Conservation (phyloP, 2,797 vertebrate species). For the Karalla daura region DNA sequence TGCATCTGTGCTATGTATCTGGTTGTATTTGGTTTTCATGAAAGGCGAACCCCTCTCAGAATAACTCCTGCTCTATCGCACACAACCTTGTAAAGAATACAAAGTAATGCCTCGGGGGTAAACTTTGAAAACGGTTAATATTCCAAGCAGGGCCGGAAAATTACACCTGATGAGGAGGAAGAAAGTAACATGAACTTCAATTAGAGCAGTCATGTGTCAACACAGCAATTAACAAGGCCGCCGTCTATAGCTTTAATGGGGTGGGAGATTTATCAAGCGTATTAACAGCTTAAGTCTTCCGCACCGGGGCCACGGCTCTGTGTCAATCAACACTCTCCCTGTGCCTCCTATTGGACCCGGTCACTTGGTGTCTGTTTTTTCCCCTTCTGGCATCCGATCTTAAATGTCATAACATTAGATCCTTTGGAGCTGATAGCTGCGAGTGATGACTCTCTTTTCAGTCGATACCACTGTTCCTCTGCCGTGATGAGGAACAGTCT, state of each 20-base stretch:
- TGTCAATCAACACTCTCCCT: conserved; percentile 65
- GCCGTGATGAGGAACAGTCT: no score
- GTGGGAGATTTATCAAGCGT: conserved; percentile 80
- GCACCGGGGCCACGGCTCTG: conserved; percentile 54
- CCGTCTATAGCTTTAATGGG: conserved; percentile 77
- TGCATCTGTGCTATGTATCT: no score
- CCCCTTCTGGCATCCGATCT: conserved; percentile 16
- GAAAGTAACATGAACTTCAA: conserved; percentile 74
- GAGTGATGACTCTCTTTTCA: background rate
- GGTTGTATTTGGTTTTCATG: background rate
- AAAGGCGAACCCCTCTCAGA: background rate
- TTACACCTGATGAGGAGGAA: conserved; percentile 58
- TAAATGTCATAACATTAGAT: conserved; percentile 33
- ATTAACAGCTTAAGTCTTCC: conserved; percentile 78
- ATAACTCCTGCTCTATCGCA: conserved; percentile 7
- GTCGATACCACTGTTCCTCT: conserved; percentile 35
- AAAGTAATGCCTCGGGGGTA: conserved; percentile 8
- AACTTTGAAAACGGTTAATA: conserved; percentile 54
- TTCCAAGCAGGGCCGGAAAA: conserved; percentile 63
- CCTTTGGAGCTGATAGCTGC: conserved; percentile 22
- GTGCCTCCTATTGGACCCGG: conserved; percentile 10
- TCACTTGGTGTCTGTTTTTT: conserved; percentile 30
- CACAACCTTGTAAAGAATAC: conserved; percentile 3
- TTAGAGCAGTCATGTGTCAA: conserved; percentile 78
- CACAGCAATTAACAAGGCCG: conserved; percentile 80